Evolutionary conservation across 2,797 vertebrate species (phyloP).

Genomic region (Calcarius lapponicus): DNA sequence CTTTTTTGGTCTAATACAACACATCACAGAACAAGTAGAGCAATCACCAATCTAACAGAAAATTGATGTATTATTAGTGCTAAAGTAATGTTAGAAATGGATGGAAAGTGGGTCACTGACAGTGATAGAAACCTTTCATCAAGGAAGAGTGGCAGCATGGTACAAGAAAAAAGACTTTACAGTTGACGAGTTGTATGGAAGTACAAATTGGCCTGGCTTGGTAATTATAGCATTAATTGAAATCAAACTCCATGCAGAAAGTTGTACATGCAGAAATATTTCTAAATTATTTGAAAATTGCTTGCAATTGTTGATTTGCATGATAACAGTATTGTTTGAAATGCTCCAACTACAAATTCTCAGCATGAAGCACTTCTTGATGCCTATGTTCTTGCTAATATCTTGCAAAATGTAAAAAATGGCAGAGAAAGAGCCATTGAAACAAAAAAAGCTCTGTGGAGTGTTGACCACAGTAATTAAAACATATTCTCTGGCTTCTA

Average conservation of each 20-base stretch:
- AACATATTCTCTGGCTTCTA: background rate
- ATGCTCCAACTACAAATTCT: background rate
- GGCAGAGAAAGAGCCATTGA: background rate
- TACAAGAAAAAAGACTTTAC: background rate
- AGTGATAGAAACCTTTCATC: background rate
- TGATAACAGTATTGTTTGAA: background rate
- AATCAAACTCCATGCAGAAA: background rate
- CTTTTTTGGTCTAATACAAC: background rate
- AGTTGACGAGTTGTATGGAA: background rate
- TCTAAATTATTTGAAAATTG: background rate
- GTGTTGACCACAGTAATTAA: background rate
- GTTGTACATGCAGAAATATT: background rate
- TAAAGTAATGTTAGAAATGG: background rate
- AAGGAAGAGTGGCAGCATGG: background rate
- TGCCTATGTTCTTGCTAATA: background rate
- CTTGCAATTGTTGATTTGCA: background rate
- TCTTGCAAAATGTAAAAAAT: background rate
- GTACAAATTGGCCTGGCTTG: background rate
- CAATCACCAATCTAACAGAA: background rate
- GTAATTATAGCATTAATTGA: background rate
- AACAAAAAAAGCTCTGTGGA: background rate
- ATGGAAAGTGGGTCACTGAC: background rate
- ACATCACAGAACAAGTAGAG: background rate
- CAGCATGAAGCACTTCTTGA: background rate
- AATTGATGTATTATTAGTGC: background rate